Evolutionary conservation across 37 sponge, comb jelly and placozoan genomes (phyloP).

Genomic region (Aplysina aerophoba): DNA sequence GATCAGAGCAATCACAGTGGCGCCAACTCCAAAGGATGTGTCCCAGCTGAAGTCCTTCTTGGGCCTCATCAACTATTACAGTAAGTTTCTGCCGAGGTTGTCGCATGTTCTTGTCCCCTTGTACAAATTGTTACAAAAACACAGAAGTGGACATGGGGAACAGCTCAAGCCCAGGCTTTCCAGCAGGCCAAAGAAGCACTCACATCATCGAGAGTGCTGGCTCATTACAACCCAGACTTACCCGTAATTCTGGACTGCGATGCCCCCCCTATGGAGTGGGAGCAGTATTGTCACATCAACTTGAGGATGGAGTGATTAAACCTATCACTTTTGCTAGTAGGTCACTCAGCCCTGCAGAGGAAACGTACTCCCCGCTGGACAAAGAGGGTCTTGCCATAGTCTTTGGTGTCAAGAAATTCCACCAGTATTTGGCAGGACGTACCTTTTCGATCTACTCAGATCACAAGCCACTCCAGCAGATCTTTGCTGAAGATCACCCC

Average conservation of each 20-base stretch:
- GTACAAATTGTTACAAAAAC: background rate
- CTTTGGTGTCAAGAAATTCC: background rate
- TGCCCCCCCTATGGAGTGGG: background rate
- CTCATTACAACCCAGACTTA: background rate
- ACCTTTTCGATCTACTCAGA: background rate
- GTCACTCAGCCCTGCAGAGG: background rate
- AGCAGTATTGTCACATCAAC: background rate
- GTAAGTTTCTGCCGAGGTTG: background rate
- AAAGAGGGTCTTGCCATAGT: background rate
- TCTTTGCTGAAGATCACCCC: background rate
- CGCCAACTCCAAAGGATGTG: background rate
- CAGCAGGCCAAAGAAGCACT: background rate
- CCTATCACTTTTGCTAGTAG: background rate
- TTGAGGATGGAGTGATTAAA: background rate
- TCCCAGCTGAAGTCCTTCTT: background rate
- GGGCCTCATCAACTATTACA: background rate
- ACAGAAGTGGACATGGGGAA: background rate
- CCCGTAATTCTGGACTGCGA: background rate
- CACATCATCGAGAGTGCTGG: background rate
- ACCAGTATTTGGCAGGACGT: background rate
- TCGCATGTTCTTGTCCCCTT: background rate
- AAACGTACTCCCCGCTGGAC: background rate
- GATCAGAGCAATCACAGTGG: background rate
- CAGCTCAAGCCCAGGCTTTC: background rate
- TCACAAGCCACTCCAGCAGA: background rate